Evolutionary conservation across 1,140 invertebrate species (phyloP).

Genomic region (Tenebrio molitor): DNA sequence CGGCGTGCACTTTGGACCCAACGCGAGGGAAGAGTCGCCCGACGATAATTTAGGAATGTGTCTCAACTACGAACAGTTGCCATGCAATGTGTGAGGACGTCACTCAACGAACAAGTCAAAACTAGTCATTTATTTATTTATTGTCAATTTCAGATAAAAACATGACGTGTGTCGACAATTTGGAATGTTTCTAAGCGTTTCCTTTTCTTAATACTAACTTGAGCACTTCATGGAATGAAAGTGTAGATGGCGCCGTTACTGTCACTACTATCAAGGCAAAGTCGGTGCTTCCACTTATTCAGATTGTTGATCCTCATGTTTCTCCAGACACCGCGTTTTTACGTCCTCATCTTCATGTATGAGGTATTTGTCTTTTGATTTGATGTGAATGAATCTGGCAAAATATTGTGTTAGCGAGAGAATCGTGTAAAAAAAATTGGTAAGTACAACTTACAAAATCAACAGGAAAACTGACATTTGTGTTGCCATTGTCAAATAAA

Average conservation of each 20-base stretch:
- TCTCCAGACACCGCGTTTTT: not conserved
- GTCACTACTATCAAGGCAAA: too few species aligned
- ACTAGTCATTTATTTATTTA: constrained; percentile 47
- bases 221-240: too few species aligned
- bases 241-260: too few species aligned
- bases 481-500: constrained; percentile 77
- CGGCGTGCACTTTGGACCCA: constrained; percentile 80
- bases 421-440: constrained; percentile 20
- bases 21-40: constrained; percentile 72
- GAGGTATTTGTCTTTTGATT: constrained; percentile 49
- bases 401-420: too few species aligned
- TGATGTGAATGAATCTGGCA: constrained; percentile 56
- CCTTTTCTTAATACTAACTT: not conserved
- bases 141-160: constrained; percentile 14
- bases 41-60: constrained; percentile 87
- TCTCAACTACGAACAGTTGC: constrained; percentile 78
- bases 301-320: constrained; percentile 28
- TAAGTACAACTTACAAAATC: constrained; percentile 68
- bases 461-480: constrained; percentile 75
- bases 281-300: too few species aligned
- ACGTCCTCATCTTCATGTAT: constrained; percentile 41
- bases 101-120: not conserved
- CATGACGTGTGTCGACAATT: constrained; percentile 1
- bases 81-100: constrained; percentile 68
- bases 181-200: constrained; percentile 33